Conservation (phyloP, 2,797 vertebrate species). For the Arctocebus calabarensis region DNA sequence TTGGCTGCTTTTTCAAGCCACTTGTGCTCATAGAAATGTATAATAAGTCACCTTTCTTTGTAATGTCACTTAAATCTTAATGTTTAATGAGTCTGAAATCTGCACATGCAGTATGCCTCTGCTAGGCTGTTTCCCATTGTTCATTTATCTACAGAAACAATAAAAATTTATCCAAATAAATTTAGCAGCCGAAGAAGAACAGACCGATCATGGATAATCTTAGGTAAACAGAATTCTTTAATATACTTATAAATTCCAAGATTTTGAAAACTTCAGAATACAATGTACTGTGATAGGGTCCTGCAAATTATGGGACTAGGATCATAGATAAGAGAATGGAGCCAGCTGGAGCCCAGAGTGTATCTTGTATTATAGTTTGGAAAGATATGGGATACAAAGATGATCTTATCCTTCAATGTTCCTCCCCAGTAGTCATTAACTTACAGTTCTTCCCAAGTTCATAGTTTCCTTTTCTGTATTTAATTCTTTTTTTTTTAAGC, state of each 20-base stretch:
- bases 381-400: neutral
- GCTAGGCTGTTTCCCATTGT: neutral
- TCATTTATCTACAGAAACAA: slow-evolving; percentile 49
- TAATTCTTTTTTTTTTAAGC: neutral
- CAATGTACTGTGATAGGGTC: neutral
- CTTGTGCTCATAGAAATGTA: slow-evolving; percentile 29
- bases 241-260: slow-evolving; percentile 5
- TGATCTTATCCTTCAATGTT: neutral
- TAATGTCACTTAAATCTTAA: neutral
- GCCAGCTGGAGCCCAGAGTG: neutral
- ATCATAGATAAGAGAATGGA: neutral
- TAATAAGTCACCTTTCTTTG: neutral
- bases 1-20: neutral
- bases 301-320: neutral
- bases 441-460: neutral
- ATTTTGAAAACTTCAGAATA: slow-evolving; percentile 33
- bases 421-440: neutral
- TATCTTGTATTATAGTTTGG: neutral
- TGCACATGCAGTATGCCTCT: neutral
- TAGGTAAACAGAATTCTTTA: neutral
- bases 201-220: slow-evolving; percentile 4
- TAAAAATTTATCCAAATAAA: neutral
- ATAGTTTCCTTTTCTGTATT: neutral
- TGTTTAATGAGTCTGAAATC: slow-evolving; percentile 59
- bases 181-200: slow-evolving; percentile 30